Evolutionary conservation across 2,113 vertebrate genomes (phyloP), one percentile per base, ranked within the genome.

Genomic region (Theropithecus gelada): DNA sequence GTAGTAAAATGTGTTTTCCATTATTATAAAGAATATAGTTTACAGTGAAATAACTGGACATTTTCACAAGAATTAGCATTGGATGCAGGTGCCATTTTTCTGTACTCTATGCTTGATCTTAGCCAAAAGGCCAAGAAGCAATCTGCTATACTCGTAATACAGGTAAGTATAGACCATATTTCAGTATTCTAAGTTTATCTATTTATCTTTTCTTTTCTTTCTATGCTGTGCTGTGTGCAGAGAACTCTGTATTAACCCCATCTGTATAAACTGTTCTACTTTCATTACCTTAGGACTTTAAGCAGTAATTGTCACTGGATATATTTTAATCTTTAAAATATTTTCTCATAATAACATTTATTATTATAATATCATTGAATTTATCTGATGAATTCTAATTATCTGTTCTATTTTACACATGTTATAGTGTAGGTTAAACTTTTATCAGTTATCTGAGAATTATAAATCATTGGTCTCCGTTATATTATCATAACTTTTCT

Each of bases 171-270:
- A 80, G 45, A 61, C 12, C 14, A 81, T 14, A 38, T 92, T 96
- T 96, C 40, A 61, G 11, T 83, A 22, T 12, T 68, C 40, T n/a
- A 64, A n/a, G 0, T 70, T 83, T 75, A 38, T 90, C 17, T 64
- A 0, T 50, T 50, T 64, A 8, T 82, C 38, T 97, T 91, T 93
- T 35, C 38, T 84, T 94, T 94, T 64, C 78, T 93, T 84, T 87
- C 30, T 90, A 1, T 94, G 18, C 52, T 88, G 4, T 23, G 5
- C 38, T n/a, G 55, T 61, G 8, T 93, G 25, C 40, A 50, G 20
- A 90, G 57, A 40, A 72, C 9, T 80, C 32, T 25, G 5, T 90
- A 3, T 80, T 90, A 25, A 59, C 40, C 43, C 87, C 25, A 70
- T 18, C 13, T 64, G 1, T 20, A 32, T 79, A 22, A 55, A 38